Conservation (phyloP, 1,140 invertebrate species). For the Drosophila parvula region DNA sequence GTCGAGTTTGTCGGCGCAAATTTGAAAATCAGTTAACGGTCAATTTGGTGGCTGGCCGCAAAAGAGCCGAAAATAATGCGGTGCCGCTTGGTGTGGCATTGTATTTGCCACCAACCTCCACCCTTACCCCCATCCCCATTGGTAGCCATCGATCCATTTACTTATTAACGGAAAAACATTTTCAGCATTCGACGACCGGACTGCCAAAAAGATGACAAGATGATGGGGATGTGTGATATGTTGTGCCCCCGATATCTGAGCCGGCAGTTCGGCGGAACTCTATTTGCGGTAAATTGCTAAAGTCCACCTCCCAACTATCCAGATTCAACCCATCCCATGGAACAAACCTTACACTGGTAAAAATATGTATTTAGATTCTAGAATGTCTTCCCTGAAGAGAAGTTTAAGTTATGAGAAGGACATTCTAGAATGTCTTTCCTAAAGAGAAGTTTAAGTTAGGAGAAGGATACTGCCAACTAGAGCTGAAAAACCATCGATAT, state of each 20-base stretch:
- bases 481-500: too few species aligned
- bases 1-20: conserved; percentile 42
- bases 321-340: neutral
- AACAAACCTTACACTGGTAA: neutral
- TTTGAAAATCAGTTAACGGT: conserved; percentile 79
- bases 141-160: conserved; percentile 49
- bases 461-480: too few species aligned
- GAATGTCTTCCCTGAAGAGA: neutral
- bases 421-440: too few species aligned
- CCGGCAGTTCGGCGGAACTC: conserved; percentile 37
- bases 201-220: conserved; percentile 52
- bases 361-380: neutral
- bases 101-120: conserved; percentile 6
- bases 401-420: too few species aligned
- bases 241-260: conserved; percentile 40
- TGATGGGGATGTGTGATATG: conserved; percentile 25
- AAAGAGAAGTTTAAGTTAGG: too few species aligned
- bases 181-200: conserved; percentile 29
- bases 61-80: conserved; percentile 73
- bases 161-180: conserved; percentile 51
- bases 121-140: neutral
- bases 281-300: conserved; percentile 43
- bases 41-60: conserved; percentile 72
- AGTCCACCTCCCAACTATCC: neutral
- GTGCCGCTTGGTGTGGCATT: conserved; percentile 75